Base-by-base conservation (phyloP, 2,888 invertebrate genomes). In the Pseudococcus jackbeardsleyi region DNA sequence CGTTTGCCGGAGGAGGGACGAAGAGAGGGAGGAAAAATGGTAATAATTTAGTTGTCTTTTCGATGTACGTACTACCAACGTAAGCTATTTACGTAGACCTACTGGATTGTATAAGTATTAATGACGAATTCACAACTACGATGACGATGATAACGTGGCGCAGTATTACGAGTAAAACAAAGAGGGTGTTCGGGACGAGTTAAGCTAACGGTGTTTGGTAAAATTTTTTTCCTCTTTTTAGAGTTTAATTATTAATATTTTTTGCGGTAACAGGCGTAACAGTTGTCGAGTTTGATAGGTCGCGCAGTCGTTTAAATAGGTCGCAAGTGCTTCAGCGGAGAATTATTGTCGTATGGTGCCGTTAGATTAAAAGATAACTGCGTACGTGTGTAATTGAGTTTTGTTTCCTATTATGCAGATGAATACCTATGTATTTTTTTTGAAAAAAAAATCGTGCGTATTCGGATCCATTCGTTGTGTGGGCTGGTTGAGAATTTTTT, bases 41-140 rank as follows among this genome's bases (percentile, higher is more conserved):
- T 72, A 72, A 72, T 72, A 72, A 72, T 72, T 72, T 72, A 72
- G 68, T 72, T 72, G 68, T 72, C 68, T 72, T 59, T 72, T 72
- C 68, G 33, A 72, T 72, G 54, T 54, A 54, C 15, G 15, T 46
- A 46, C 46, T 33, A 33, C 26, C 26, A 33, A 50, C 50, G 15
- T 50, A 50, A 33, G 26, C 26, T 33, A 33, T 33, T 50, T 50
- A 50, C 17, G 59, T 59, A 59, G 59, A 19, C 11, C 19, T 59
- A 19, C 19, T 6, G 19, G n/a, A 59, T 19, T 59, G 54, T 59
- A 19, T 59, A 19, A 59, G 54, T 54, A 54, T 64, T 33, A 72
- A 33, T 72, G 68, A 72, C 33, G 12, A 72, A 72, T 72, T 72
- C 33, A 33, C 22, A 1, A 72, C 33, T n/a, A 72, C 68, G 33